These are phyloP conservation scores for Yponomeuta evonymella DNA, from an alignment of 2,888 invertebrate species.

Conservation along the genomic window DNA sequence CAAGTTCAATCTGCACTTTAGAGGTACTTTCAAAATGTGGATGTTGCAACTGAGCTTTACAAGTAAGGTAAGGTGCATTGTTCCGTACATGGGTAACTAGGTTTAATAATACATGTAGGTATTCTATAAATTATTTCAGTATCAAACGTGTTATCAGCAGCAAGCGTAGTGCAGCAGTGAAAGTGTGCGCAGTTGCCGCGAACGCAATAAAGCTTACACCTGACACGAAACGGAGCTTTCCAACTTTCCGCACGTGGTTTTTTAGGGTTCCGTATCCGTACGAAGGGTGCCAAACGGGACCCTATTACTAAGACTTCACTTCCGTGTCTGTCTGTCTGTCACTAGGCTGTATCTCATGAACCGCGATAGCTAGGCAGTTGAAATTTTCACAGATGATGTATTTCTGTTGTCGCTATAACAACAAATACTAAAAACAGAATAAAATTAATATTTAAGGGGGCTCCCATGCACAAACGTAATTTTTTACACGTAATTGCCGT, in stretches of 20 bases:
- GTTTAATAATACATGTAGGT: not conserved
- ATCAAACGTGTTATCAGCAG: not conserved
- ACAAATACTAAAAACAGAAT: no score
- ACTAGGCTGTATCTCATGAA: no score
- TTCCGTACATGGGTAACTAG: not conserved
- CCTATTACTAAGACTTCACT: no score
- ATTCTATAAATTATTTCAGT: not conserved
- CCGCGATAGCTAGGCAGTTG: no score
- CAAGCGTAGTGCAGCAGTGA: slow-evolving; percentile 12
- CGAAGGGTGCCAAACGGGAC: no score
- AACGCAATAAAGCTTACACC: not conserved
- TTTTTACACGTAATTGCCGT: no score
- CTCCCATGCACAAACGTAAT: no score
- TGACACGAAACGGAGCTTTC: not conserved
- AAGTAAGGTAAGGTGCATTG: not conserved
- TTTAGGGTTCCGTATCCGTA: not conserved
- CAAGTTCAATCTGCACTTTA: slow-evolving; percentile 8
- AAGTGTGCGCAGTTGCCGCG: not conserved
- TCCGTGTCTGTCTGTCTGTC: no score
- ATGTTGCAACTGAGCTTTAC: not conserved
- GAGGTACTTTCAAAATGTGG: not conserved
- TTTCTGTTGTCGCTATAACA: no score
- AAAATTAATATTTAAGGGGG: no score
- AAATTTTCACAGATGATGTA: no score
- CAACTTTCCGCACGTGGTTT: not conserved